phyloP scores from a whole-genome alignment of 2,797 vertebrate species.

The Chloroceryle amazona region DNA sequence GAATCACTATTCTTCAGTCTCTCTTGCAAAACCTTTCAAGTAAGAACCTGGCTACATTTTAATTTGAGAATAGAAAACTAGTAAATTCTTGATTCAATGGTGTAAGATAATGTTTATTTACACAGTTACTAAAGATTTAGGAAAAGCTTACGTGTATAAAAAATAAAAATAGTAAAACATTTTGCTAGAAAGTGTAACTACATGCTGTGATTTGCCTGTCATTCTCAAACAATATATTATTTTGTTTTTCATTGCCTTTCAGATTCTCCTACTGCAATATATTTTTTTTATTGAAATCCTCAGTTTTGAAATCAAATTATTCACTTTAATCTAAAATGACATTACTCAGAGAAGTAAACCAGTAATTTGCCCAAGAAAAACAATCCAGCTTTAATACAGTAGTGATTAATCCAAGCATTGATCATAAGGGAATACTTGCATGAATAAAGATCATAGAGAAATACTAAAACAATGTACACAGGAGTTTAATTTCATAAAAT shows the following conservation, averaged over 20 bases:
- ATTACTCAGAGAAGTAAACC: not conserved
- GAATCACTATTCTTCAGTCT: slow-evolving; percentile 1
- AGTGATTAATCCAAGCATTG: not conserved
- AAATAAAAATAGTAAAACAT: not conserved
- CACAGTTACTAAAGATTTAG: not conserved
- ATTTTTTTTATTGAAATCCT: not conserved
- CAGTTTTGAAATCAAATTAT: not conserved
- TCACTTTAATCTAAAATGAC: not conserved
- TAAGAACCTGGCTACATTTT: not conserved
- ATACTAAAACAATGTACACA: not conserved
- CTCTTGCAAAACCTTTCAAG: not conserved
- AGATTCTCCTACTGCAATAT: not conserved
- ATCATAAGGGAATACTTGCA: not conserved
- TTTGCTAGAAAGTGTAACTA: not conserved
- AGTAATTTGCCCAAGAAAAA: not conserved
- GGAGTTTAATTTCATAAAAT: not conserved
- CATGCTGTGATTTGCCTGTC: not conserved
- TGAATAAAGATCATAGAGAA: not conserved
- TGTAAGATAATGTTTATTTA: not conserved
- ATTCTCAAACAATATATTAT: not conserved
- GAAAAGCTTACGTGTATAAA: not conserved
- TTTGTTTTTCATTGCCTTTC: not conserved
- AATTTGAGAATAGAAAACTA: not conserved
- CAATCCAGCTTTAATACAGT: not conserved
- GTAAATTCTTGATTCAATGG: not conserved